Evolutionary conservation across 1,140 invertebrate species (phyloP).

Genomic region (Heliconius hewitsoni): DNA sequence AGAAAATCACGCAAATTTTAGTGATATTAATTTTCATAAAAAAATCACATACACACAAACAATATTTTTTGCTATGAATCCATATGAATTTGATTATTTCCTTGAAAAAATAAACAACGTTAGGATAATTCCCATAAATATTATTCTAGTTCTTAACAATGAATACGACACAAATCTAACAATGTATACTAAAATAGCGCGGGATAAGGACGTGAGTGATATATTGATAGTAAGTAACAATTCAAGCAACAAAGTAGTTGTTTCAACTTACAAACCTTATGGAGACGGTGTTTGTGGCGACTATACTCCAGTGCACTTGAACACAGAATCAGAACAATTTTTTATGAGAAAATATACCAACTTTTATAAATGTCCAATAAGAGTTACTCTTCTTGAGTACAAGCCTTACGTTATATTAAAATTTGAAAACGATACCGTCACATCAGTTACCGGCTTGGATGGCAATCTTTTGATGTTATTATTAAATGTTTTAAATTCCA

Average conservation of each 20-base stretch:
- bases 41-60: slow-evolving; percentile 45
- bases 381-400: slow-evolving; percentile 38
- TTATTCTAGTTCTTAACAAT: slow-evolving; percentile 47
- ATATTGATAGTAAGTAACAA: slow-evolving; percentile 48
- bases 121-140: slow-evolving; percentile 42
- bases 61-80: slow-evolving; percentile 46
- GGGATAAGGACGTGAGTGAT: slow-evolving; percentile 50
- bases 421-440: slow-evolving; percentile 39
- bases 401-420: slow-evolving; percentile 45
- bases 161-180: slow-evolving; percentile 15
- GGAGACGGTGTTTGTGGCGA: slow-evolving; percentile 48
- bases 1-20: slow-evolving; percentile 6
- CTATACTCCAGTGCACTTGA: slow-evolving; percentile 40
- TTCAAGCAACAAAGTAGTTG: slow-evolving; percentile 32
- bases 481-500: slow-evolving; percentile 49
- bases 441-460: slow-evolving; percentile 48
- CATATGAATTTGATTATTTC: slow-evolving; percentile 47
- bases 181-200: slow-evolving; percentile 46
- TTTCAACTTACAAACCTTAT: slow-evolving; percentile 55
- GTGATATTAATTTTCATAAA: slow-evolving; percentile 33
- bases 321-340: slow-evolving; percentile 24
- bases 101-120: slow-evolving; percentile 39
- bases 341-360: slow-evolving; percentile 59
- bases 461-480: slow-evolving; percentile 47
- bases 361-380: slow-evolving; percentile 56